Evolutionary conservation across 2,888 invertebrate genomes (phyloP).

Genomic region (Priocnemis perturbator): DNA sequence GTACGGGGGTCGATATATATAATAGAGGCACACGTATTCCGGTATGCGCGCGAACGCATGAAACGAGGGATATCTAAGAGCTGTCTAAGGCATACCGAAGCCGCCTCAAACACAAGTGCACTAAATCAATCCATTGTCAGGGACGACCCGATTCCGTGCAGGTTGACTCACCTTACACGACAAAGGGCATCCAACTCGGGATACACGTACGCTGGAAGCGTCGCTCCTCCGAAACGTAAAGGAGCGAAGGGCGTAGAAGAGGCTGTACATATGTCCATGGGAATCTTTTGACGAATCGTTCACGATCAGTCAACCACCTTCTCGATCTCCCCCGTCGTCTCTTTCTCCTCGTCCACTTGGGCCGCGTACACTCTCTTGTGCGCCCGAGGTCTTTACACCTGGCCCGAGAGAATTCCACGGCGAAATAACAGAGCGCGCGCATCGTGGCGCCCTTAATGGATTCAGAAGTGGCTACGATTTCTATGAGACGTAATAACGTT

Average conservation of each 20-base stretch:
- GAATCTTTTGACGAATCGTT: conserved; percentile 54
- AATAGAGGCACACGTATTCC: neutral
- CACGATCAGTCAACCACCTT: conserved; percentile 53
- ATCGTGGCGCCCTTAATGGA: conserved; percentile 56
- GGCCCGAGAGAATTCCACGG: conserved; percentile 35
- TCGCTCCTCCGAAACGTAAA: conserved; percentile 9
- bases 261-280: conserved; percentile 30
- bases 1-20: neutral
- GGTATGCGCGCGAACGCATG: conserved; percentile 14
- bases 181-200: conserved; percentile 48
- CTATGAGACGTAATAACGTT: conserved; percentile 66
- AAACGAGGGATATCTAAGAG: conserved; percentile 37
- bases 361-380: conserved; percentile 5
- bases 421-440: conserved; percentile 41
- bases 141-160: conserved; percentile 63
- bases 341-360: neutral
- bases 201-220: too few relatives aligned
- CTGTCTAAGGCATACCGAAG: conserved; percentile 51
- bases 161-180: conserved; percentile 66
- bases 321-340: conserved; percentile 30
- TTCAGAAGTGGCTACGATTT: conserved; percentile 66
- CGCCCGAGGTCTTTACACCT: conserved; percentile 37
- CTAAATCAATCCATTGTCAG: conserved; percentile 70
- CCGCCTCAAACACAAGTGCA: conserved; percentile 60
- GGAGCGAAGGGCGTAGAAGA: neutral